Evolutionary conservation across 2,797 vertebrate species (phyloP), one percentile per base, ranked within the genome.

Genomic region (Melopsittacus undulatus): DNA sequence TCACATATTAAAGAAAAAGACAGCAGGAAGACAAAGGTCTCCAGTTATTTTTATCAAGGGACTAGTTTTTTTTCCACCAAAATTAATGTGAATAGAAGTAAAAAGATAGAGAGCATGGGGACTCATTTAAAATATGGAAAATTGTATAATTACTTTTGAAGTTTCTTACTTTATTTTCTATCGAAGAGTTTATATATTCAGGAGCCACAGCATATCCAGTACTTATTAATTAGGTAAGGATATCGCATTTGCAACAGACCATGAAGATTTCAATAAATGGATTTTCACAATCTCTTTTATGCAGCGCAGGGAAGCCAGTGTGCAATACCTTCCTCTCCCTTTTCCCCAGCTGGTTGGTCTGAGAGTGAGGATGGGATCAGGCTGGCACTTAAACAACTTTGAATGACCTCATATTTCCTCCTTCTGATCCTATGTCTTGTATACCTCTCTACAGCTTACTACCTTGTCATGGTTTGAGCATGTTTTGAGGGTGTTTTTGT

Each of bases 161-260:
- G 1, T 14, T 63, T 77, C 30, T 69, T n/a, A n/a, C n/a, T n/a
- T 64, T 77, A 32, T 57, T 82, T 92, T 42, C 13, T 52, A 7
- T 45, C 5, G 72, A 70, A 38, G 5, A 43, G n/a, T 18, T 1
- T 51, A 32, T 23, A 56, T 10, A 36, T 67, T 74, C 2, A 5
- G 20, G 11, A 74, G 1, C 7, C 6, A 6, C 5, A 51, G 7
- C 3, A 30, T 57, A 56, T 61, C 14, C 12, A 64, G 30, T 46
- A 73, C 2, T 4, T 61, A 5, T 48, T 40, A 73, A 13, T 12
- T 43, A 52, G 3, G 56, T 69, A 63, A 84, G 3, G 21, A 43
- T 56, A 52, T 27, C 2, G 0, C 11, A 36, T 77, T 70, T 1
- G 0, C 17, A 36, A 36, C 7, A 46, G 9, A 42, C 17, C 0